Evolutionary conservation across 1,140 invertebrate species (phyloP), one percentile per base, ranked within the genome.

Genomic region (Antheraea mylitta): DNA sequence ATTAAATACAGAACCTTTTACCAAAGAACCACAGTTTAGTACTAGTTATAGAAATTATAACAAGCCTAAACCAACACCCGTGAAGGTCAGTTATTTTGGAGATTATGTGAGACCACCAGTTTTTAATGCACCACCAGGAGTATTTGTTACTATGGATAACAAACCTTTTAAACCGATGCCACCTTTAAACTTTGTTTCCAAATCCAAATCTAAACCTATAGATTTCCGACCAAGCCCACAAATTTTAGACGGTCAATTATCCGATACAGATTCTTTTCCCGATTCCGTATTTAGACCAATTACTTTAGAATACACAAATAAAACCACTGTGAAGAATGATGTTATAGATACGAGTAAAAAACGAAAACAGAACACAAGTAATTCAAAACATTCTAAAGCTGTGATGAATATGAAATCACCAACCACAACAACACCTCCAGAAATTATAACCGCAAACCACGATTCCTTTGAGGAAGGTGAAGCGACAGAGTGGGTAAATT

Each of bases 131-230:
- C 90, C 88, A 3, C 90, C 88, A 7, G 90, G 90, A 53, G 85
- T 92, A 3, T 92, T 92, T 61, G 85, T 87, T 2, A 90, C 86
- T 7, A 90, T 90, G 90, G 90, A 92, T 68, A 92, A 90, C 64
- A 92, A 92, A 62, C 87, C 90, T n/a, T 92, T 92, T 58, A 92
- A 90, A 66, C 90, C 90, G 3, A 82, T 92, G 82, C 90, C 90
- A n/a, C 90, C 90, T 11, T 64, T 92, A 60, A 90, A 89, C 72
- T 65, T 74, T 5, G 48, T 73, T 11, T 78, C 84, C n/a, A 63
- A 68, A 4, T 60, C 75, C 7, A 90, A 90, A 18, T 72, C 73
- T 48, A 83, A 67, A 63, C 86, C 87, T 7, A 74, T 75, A 38
- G 90, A 92, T 69, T 92, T 92, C 65, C 69, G 90, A 65, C 90